Percentiles rank a stretch among this genome's conserved stretches.
Evolutionary conservation across 2,113 vertebrate genomes (phyloP).

Genomic region (Elephantulus edwardii): DNA sequence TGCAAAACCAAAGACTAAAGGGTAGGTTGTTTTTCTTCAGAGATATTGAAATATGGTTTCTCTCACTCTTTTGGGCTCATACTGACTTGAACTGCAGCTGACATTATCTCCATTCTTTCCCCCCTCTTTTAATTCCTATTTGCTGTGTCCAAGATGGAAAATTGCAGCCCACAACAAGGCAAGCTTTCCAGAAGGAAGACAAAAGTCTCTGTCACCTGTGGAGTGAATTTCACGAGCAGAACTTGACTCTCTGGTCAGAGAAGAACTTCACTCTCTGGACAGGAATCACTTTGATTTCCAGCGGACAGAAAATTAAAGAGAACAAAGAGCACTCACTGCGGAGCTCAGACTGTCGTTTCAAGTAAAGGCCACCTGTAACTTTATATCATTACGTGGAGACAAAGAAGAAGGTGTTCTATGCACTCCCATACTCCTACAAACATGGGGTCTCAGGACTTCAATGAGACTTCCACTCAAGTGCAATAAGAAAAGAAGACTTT

Average conservation of each 20-base stretch:
- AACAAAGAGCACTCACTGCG: slow-evolving; percentile 63
- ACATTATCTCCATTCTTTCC: slow-evolving; percentile 48
- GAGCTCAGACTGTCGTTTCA: neutral
- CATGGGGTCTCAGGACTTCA: neutral
- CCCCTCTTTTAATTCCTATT: slow-evolving; percentile 57
- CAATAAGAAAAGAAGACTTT: neutral
- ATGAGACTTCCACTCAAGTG: slow-evolving; percentile 22
- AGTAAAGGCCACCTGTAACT: slow-evolving; percentile 28
- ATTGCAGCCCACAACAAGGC: slow-evolving; percentile 41
- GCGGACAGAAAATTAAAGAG: slow-evolving; percentile 45
- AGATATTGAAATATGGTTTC: neutral
- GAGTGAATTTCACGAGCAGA: slow-evolving; percentile 52
- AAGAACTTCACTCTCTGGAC: too few relatives aligned
- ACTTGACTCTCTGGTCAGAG: slow-evolving; percentile 42
- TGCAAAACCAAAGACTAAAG: neutral
- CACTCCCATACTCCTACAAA: neutral
- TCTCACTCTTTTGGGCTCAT: neutral
- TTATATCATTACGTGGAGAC: slow-evolving; percentile 55
- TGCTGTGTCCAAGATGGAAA: slow-evolving; percentile 52
- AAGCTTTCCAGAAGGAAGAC: slow-evolving; percentile 53
- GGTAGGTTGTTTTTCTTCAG: neutral
- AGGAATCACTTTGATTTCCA: slow-evolving; percentile 37
- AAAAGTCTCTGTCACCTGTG: slow-evolving; percentile 62
- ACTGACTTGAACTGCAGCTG: slow-evolving; percentile 31
- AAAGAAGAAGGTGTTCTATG: slow-evolving; percentile 68